These are phyloP conservation scores for Diprion similis DNA, from an alignment of 1,140 invertebrate species.

Conservation along the genomic window DNA sequence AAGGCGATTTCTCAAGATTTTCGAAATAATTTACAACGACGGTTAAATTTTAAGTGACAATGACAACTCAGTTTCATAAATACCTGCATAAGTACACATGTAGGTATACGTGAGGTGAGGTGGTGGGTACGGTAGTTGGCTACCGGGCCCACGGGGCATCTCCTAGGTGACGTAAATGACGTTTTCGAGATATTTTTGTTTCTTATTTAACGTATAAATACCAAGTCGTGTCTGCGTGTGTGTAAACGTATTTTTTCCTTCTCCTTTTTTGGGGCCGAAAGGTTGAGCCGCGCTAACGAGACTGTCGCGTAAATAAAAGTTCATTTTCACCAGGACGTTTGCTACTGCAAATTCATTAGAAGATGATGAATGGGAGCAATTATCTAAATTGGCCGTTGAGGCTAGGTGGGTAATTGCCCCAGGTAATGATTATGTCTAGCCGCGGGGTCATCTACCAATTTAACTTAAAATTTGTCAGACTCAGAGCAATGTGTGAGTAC, in stretches of 20 bases:
- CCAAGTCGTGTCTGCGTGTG: no score
- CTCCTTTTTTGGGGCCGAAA: background rate
- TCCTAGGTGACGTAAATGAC: background rate
- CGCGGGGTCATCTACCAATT: no score
- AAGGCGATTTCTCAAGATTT: background rate
- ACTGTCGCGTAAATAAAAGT: slow-evolving; percentile 12
- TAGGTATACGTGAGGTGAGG: background rate
- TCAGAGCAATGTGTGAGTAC: no score
- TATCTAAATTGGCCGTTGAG: background rate
- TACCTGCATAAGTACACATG: background rate
- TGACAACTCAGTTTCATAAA: slow-evolving; percentile 2
- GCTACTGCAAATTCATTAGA: slow-evolving; percentile 14
- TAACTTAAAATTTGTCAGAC: no score
- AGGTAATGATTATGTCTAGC: background rate
- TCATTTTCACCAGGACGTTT: background rate
- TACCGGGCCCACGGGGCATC: background rate
- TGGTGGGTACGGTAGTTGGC: background rate
- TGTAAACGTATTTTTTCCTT: background rate
- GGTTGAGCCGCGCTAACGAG: slow-evolving; percentile 9
- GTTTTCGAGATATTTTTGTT: background rate
- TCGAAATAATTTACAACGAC: background rate
- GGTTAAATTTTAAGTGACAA: slow-evolving; percentile 8
- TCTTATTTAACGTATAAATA: no score
- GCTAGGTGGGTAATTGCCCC: background rate
- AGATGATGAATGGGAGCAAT: background rate